Evolutionary conservation across 2,888 invertebrate species (phyloP), one percentile per base, ranked within the genome.

Genomic region (Drosophila algonquin): DNA sequence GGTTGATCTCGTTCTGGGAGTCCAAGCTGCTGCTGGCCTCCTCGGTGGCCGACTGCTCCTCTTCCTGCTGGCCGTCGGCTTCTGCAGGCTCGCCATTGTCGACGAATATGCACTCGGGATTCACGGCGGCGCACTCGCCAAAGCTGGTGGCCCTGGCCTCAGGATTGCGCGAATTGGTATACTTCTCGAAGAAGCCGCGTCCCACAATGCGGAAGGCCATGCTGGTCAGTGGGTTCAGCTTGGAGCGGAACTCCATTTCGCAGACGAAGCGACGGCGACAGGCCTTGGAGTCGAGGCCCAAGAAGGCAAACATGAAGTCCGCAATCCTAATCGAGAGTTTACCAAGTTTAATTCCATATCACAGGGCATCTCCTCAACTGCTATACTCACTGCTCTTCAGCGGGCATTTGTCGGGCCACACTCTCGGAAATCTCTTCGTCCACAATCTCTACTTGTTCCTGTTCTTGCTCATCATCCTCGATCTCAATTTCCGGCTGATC

Each of bases 211-310:
- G 90, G 74, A 92, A 92, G 8, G 91, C 91, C 89, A 92, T 90
- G 63, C 89, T 82, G 3, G 91, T 91, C 47, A 92, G 55, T 10
- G 92, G 89, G 87, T 91, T 92, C 9, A 82, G 71, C 64, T 91
- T 91, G 2, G 93, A 91, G 32, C 91, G 92, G 73, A 92, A 93
- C 74, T 93, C 93, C 80, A 93, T 92, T 90, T 93, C 93, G 69
- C 94, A 94, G 9, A 93, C 91, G 76, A 94, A 93, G 65, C 93
- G 92, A 69, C 91, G 92, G 72, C 92, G 93, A 64, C 94, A 94
- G 7, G 91, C 91, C 9, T 87, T 85, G 3, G 91, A 89, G 59
- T 90, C 90, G 35, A 92, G 81, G 0, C 92, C 92, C 79, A 92
- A 76, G 63, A 92, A 92, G 27, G 77, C 79, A 40, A 92, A 92